phyloP scores from a whole-genome alignment of 2,888 invertebrate genomes.

The Volucella inflata region DNA sequence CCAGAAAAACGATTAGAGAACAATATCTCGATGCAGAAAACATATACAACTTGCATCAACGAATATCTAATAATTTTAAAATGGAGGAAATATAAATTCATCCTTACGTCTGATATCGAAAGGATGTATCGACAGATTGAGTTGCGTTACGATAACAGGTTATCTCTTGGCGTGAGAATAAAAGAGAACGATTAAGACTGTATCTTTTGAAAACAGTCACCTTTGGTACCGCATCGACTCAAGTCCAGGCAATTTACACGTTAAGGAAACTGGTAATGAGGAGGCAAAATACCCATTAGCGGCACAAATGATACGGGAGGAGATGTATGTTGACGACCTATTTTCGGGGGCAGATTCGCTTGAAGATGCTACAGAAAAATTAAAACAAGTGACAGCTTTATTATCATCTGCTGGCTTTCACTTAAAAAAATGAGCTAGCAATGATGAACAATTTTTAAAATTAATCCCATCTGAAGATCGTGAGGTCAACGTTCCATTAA shows the following conservation, averaged over 20 bases:
- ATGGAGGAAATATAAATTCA: constrained; percentile 14
- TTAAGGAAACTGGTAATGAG: constrained; percentile 13
- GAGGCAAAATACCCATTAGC: constrained; percentile 2
- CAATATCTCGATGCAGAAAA: background rate
- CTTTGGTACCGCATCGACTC: constrained; percentile 23
- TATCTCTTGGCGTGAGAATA: constrained; percentile 24
- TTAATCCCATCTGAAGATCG: background rate
- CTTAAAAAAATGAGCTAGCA: constrained; percentile 23
- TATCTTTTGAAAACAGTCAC: constrained; percentile 36
- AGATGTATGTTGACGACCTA: constrained; percentile 14
- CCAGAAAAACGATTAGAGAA: constrained; percentile 13
- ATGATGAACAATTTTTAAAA: background rate
- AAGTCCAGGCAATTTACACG: constrained; percentile 10
- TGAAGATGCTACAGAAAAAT: too few species aligned
- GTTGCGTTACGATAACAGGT: constrained; percentile 16
- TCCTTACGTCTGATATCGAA: constrained; percentile 33
- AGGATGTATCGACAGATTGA: constrained; percentile 44
- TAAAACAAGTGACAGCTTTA: too few species aligned
- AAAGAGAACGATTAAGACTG: background rate
- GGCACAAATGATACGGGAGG: too few species aligned
- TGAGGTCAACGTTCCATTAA: constrained; percentile 14
- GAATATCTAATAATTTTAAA: constrained; percentile 23
- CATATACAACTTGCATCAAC: constrained; percentile 23
- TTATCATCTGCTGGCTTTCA: constrained; percentile 21
- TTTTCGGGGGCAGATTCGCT: constrained; percentile 21